Base-by-base conservation (phyloP, 2,797 vertebrate species). In the Chrysocyon brachyurus region DNA sequence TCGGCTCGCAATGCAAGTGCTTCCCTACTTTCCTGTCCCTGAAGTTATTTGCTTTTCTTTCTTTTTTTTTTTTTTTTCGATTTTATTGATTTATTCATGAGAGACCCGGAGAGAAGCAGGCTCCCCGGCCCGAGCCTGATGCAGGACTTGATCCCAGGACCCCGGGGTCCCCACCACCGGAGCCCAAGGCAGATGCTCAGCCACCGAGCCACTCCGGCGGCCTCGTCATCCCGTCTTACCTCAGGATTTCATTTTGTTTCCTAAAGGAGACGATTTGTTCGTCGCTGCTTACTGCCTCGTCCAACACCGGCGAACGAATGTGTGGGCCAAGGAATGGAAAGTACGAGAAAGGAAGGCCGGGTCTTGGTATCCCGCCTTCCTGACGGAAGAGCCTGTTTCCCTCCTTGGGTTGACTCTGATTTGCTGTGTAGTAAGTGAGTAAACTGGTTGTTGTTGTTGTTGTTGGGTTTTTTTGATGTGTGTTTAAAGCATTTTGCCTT, bases 351-450 rank as follows among this genome's bases (percentile, higher is more conserved):
- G 52, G 79, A 63, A 52, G 87, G 22, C 28, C 79, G 66, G 40
- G 22, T n/a, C 59, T 33, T 63, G 26, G 33, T 68, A 12, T 17
- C 63, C 66, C 56, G 64, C 21, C 61, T 46, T 68, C 83, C 63
- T 28, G 40, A 46, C 86, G 6, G 40, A 46, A 46, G 40, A 46
- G 59, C 73, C 63, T 61, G 16, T 68, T 92, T 93, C 72, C 17
- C 59, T 94, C 78, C 26, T 81, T 91, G 84, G 40, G 12, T 96
- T 87, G 77, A 85, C 66, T 85, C 90, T 91, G 82, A 86, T 87
- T 77, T 82, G 57, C 24, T 94, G 2, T 79, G 52, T 70, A 59
- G 22, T 95, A 66, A 95, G 26, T 93, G 77, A 21, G 8, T 85
- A 64, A 85, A 92, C 68, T 63, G 57, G 15, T 49, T 75, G 4